Percentiles rank a stretch among this genome's conserved stretches.
These are phyloP conservation scores for Caenorhabditis imperialis DNA, from an alignment of 2,888 invertebrate species.

Conservation along the genomic window DNA sequence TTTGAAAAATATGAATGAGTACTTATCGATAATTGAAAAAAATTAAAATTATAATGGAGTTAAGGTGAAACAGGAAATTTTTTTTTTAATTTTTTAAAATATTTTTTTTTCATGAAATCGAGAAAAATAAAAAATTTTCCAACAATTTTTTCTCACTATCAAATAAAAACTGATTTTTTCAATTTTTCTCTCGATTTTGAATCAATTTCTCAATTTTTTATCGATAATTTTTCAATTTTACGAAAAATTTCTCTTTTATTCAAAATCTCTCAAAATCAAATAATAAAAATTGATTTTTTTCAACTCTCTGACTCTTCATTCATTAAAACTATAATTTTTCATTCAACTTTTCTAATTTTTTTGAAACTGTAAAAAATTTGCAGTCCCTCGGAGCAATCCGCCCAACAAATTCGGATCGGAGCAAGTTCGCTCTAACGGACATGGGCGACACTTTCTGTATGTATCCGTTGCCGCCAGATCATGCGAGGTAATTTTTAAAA, in stretches of 20 bases:
- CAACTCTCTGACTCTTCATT: too few species aligned
- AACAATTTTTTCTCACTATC: too few species aligned
- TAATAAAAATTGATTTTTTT: conserved; percentile 4
- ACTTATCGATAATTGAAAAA: conserved; percentile 4
- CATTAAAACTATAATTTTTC: too few species aligned
- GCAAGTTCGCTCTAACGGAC: conserved; percentile 48
- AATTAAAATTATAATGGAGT: not conserved
- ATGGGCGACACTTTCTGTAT: conserved; percentile 51
- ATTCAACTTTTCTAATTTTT: too few species aligned
- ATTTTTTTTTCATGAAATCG: not conserved
- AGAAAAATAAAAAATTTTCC: not conserved
- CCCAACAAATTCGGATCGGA: conserved; percentile 23
- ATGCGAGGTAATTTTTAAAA: conserved; percentile 59
- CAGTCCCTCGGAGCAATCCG: conserved; percentile 60
- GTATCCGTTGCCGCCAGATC: conserved; percentile 62
- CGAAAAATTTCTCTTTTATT: too few species aligned
- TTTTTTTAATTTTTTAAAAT: not conserved
- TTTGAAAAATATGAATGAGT: too few species aligned
- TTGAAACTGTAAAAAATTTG: conserved; percentile 12
- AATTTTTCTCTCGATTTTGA: too few species aligned
- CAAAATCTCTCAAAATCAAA: too few species aligned
- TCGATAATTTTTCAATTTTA: too few species aligned
- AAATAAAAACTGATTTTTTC: too few species aligned
- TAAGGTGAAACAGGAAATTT: too few species aligned
- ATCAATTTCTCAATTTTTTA: too few species aligned